Conservation (phyloP, 1,140 invertebrate species). For the Leptestheria dahalacensis region DNA sequence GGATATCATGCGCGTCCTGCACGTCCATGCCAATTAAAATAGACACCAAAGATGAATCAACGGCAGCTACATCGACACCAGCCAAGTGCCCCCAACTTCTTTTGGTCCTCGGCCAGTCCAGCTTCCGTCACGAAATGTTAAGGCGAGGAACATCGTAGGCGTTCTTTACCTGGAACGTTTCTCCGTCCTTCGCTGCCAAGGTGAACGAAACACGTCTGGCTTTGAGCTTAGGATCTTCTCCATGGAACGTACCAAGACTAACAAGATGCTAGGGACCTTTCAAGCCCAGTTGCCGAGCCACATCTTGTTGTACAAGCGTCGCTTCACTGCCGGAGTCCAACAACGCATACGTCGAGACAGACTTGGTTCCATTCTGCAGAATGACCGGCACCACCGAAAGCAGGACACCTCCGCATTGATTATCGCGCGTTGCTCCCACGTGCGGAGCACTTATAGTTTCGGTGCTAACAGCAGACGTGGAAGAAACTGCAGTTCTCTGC, state of each 20-base stretch:
- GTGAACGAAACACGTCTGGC: not conserved
- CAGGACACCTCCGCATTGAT: not conserved
- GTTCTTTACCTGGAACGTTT: not conserved
- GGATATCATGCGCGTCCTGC: too few relatives aligned
- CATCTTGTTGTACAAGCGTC: not conserved
- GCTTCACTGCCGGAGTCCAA: constrained; percentile 6
- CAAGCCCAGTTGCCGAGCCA: not conserved
- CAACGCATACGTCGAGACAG: not conserved
- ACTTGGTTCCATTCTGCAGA: not conserved
- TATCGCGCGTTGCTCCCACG: not conserved
- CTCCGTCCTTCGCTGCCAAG: not conserved
- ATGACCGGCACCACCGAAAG: not conserved
- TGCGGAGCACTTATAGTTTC: not conserved
- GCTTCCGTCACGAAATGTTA: constrained; percentile 1
- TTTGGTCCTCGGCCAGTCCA: constrained; percentile 7
- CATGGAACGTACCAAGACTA: not conserved
- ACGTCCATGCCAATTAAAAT: constrained; percentile 9
- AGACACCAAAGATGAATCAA: constrained; percentile 1
- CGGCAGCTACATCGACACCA: constrained; percentile 2
- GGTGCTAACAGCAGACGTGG: not conserved
- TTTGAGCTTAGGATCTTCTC: not conserved
- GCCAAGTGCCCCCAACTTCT: constrained; percentile 4
- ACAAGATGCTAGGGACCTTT: not conserved
- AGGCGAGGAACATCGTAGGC: constrained; percentile 1
- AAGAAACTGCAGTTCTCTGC: too few relatives aligned